Evolutionary conservation across 2,888 invertebrate genomes (phyloP).

Genomic region (Callyntrura sp.): DNA sequence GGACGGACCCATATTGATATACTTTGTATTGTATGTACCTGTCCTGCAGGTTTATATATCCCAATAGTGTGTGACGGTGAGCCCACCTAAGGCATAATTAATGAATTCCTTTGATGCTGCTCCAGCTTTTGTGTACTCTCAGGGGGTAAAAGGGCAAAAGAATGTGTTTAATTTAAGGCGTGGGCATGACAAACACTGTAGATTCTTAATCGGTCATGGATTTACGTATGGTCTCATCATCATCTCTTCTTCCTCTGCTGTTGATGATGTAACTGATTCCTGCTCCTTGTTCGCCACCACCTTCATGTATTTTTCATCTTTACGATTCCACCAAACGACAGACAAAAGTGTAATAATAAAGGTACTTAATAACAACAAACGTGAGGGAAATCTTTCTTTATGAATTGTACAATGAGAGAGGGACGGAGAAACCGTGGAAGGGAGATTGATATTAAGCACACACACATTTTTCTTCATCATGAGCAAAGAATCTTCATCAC

Average conservation of each 20-base stretch:
- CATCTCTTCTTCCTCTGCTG: neutral
- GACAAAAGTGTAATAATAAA: constrained; percentile 30
- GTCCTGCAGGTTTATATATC: neutral
- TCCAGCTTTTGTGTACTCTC: constrained; percentile 76
- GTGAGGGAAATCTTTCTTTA: constrained; percentile 44
- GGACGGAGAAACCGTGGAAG: constrained; percentile 13
- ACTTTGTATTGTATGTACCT: neutral
- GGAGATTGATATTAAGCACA: constrained; percentile 51
- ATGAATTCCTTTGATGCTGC: constrained; percentile 80
- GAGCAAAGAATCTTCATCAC: constrained; percentile 19
- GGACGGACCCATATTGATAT: neutral
- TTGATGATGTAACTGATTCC: constrained; percentile 48
- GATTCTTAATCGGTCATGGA: constrained; percentile 84
- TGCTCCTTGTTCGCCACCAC: neutral
- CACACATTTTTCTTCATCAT: constrained; percentile 55
- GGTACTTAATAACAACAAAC: constrained; percentile 28
- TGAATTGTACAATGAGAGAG: neutral
- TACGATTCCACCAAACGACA: neutral
- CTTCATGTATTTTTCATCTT: no score
- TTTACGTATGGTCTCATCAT: constrained; percentile 67
- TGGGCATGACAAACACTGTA: constrained; percentile 83
- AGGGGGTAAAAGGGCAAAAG: constrained; percentile 83
- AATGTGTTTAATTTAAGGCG: constrained; percentile 84
- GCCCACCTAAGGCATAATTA: constrained; percentile 84
- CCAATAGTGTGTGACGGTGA: constrained; percentile 15